phyloP scores from a whole-genome alignment of 2,888 invertebrate species.

The Nemotelus pantherinus region DNA sequence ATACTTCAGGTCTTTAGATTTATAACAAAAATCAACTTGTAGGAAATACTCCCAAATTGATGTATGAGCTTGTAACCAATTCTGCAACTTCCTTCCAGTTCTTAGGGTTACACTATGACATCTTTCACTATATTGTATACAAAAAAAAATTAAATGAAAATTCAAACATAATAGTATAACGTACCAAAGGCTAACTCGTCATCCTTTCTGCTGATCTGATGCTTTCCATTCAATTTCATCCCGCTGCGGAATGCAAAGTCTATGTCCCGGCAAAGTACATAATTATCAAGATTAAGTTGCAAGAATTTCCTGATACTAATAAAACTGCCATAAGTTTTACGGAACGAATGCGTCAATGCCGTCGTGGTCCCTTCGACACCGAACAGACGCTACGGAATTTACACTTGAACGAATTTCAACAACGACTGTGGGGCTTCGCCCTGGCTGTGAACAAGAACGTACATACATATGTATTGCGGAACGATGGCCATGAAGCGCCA shows the following conservation, averaged over 20 bases:
- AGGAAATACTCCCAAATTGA: too few relatives aligned
- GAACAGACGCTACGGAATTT: constrained; percentile 28
- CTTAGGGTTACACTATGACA: too few relatives aligned
- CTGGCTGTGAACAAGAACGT: not conserved
- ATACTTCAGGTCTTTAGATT: too few relatives aligned
- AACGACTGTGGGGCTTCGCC: constrained; percentile 1
- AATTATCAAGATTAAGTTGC: constrained; percentile 42
- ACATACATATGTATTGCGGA: not conserved
- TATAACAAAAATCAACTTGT: too few relatives aligned
- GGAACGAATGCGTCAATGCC: constrained; percentile 15
- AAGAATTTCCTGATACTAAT: constrained; percentile 29
- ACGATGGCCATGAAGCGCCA: not conserved
- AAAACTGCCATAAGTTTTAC: constrained; percentile 37
- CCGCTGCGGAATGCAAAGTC: constrained; percentile 6
- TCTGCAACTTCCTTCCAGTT: too few relatives aligned
- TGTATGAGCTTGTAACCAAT: too few relatives aligned
- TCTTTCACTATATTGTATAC: too few relatives aligned
- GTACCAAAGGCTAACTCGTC: too few relatives aligned
- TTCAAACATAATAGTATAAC: too few relatives aligned
- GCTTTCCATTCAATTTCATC: not conserved
- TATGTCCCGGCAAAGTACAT: constrained; percentile 21
- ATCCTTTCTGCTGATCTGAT: not conserved
- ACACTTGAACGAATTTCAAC: constrained; percentile 36
- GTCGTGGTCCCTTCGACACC: constrained; percentile 26
- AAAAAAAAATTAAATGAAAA: too few relatives aligned